Percentiles rank a stretch among this genome's conserved stretches.
These are phyloP conservation scores for Cotesia congregata DNA, from an alignment of 2,888 invertebrate genomes.

Conservation along the genomic window DNA sequence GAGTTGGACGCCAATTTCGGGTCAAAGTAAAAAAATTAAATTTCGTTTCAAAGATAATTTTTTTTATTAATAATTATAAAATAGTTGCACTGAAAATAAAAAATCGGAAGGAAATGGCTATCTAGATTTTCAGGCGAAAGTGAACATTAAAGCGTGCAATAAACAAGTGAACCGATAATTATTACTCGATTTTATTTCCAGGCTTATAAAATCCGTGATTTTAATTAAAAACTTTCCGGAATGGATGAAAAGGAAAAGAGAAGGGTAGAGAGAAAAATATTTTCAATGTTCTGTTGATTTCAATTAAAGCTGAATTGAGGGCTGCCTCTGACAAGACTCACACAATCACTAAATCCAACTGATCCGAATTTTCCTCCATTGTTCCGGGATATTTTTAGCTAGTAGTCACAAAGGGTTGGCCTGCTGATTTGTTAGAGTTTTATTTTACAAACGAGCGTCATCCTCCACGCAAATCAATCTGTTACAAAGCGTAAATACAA, in stretches of 20 bases:
- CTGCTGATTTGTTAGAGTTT: background rate
- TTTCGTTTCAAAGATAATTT: too few relatives aligned
- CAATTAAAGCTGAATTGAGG: background rate
- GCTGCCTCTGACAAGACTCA: background rate
- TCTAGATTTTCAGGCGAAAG: too few relatives aligned
- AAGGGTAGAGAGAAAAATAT: slow-evolving; percentile 25
- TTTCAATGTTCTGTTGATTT: background rate
- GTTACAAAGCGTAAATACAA: slow-evolving; percentile 22
- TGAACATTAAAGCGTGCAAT: too few relatives aligned
- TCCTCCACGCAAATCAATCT: slow-evolving; percentile 16
- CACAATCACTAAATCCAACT: slow-evolving; percentile 2
- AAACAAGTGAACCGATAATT: too few relatives aligned
- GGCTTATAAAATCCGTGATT: background rate
- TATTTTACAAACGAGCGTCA: slow-evolving; percentile 11
- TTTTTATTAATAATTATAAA: too few relatives aligned
- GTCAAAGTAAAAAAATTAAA: too few relatives aligned
- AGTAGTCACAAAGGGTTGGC: slow-evolving; percentile 12
- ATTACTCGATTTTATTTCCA: background rate
- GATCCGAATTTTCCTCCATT: slow-evolving; percentile 20
- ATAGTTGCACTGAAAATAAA: too few relatives aligned
- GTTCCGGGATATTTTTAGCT: slow-evolving; percentile 19
- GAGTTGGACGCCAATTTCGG: too few relatives aligned
- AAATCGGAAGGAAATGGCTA: too few relatives aligned
- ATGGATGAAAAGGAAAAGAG: slow-evolving; percentile 15
- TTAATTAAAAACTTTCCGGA: background rate